Percentiles rank a stretch among this genome's conserved stretches.
Evolutionary conservation across 2,888 invertebrate species (phyloP).

Genomic region (Electrophaes corylata): DNA sequence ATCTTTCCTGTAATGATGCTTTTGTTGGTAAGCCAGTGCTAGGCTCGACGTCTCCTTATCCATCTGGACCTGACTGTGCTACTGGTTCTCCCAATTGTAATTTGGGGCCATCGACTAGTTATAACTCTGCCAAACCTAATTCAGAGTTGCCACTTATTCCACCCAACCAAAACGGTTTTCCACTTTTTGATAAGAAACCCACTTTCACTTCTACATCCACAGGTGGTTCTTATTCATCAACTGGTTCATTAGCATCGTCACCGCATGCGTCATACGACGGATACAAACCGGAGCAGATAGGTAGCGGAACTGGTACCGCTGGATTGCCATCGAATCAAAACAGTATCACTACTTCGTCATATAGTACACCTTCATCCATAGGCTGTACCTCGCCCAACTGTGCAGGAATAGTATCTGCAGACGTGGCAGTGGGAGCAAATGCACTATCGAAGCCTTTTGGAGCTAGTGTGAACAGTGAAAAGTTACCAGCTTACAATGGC

Average conservation of each 20-base stretch:
- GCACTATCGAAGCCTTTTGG: conserved; percentile 31
- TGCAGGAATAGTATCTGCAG: conserved; percentile 16
- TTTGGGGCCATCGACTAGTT: conserved; percentile 1
- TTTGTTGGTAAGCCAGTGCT: conserved; percentile 1
- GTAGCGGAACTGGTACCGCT: conserved; percentile 12
- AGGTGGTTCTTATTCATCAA: conserved; percentile 1
- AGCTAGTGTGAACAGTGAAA: conserved; percentile 26
- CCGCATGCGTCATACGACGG: conserved; percentile 1
- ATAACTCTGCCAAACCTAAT: background rate
- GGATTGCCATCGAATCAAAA: conserved; percentile 14
- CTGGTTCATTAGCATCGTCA: conserved; percentile 14
- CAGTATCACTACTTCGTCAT: conserved; percentile 12
- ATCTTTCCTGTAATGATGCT: conserved; percentile 15
- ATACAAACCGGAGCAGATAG: conserved; percentile 10
- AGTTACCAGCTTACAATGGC: conserved; percentile 50
- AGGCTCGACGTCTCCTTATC: background rate
- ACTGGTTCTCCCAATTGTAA: conserved; percentile 23
- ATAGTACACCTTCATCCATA: conserved; percentile 22
- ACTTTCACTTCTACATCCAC: background rate
- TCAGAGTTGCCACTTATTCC: conserved; percentile 4
- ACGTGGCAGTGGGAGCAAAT: conserved; percentile 24
- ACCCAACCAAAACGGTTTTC: conserved; percentile 1
- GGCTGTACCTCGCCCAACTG: conserved; percentile 28
- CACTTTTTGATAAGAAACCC: background rate
- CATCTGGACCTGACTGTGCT: conserved; percentile 19